These are phyloP conservation scores for Apamea crenata DNA, from an alignment of 2,888 invertebrate species.

Conservation along the genomic window DNA sequence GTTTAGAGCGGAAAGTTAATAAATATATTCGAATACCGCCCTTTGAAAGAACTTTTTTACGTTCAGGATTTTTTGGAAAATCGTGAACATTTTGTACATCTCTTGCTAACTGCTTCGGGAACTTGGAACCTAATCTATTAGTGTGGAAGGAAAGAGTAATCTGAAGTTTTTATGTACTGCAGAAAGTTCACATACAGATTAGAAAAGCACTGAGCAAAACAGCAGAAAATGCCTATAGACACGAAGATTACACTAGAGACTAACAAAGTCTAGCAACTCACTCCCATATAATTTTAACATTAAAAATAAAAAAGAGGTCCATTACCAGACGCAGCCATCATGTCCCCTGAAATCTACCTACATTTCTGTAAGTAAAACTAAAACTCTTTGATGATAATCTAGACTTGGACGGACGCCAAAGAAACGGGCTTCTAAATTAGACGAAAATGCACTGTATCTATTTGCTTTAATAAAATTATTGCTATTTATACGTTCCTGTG, in stretches of 20 bases:
- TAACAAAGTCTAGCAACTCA: not conserved
- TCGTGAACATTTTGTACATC: not conserved
- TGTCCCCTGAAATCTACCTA: slow-evolving; percentile 39
- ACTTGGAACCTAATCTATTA: not conserved
- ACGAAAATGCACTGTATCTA: slow-evolving; percentile 77
- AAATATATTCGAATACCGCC: not conserved
- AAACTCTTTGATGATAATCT: slow-evolving; percentile 75
- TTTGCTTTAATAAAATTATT: slow-evolving; percentile 70
- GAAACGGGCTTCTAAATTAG: slow-evolving; percentile 72
- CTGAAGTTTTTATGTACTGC: not conserved
- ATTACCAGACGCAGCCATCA: slow-evolving; percentile 36
- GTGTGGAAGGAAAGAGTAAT: not conserved
- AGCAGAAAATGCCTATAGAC: not conserved
- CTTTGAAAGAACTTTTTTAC: not conserved
- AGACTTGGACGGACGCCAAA: slow-evolving; percentile 75
- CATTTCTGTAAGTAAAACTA: slow-evolving; percentile 62
- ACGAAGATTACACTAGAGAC: not conserved
- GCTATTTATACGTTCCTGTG: slow-evolving; percentile 47
- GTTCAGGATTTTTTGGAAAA: not conserved
- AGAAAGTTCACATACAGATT: not conserved
- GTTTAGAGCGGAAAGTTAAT: not conserved
- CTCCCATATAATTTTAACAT: not conserved
- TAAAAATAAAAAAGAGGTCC: slow-evolving; percentile 11
- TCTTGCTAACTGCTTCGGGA: not conserved
- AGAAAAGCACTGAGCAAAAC: not conserved